Base-by-base conservation (phyloP, 2,888 invertebrate genomes). In the Plagiodera versicolora region DNA sequence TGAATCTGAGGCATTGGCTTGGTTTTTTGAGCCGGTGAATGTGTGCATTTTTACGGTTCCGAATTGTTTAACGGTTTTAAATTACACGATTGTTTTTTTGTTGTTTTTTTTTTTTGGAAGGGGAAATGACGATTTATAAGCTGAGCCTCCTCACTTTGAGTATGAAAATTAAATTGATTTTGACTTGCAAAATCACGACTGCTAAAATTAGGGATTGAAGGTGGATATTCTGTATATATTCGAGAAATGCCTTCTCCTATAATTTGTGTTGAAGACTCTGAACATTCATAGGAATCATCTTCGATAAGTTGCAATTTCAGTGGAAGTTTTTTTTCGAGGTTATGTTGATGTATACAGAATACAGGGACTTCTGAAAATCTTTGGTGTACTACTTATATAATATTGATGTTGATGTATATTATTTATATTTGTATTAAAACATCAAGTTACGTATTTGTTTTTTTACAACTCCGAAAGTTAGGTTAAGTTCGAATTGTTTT, bases 371-470 rank as follows among this genome's bases (percentile, higher is more conserved):
- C 32, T 10, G 2, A 32, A 32, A 32, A 32, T 32, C 11, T 32
- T 32, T 32, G 32, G 32, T 32, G 32, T 32, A 32, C 32, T 32
- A 6, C 32, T 32, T 32, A 32, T 32, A n/a, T n/a, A n/a, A n/a
- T n/a, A 32, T 32, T 19, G 19, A 51, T 51, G 35, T 51, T 35
- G 52, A 52, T 52, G 52, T 52, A 52, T 51, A 52, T 32, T 32
- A 32, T 52, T 52, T 52, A 52, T 52, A 52, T 52, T 52, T 52
- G 39, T 52, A 52, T 20, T 52, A 52, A 52, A 51, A 52, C 30
- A 16, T 51, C 32, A 32, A 11, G 11, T 32, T 11, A 32, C 2
- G 10, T 5, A 24, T 5, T 24, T 6, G 24, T 24, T 24, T 24
- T 6, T 24, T 24, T 24, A 6, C 24, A 24, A 46, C n/a, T n/a